These are phyloP conservation scores for Ahaetulla prasina DNA, from an alignment of 2,113 vertebrate genomes.

Conservation along the genomic window DNA sequence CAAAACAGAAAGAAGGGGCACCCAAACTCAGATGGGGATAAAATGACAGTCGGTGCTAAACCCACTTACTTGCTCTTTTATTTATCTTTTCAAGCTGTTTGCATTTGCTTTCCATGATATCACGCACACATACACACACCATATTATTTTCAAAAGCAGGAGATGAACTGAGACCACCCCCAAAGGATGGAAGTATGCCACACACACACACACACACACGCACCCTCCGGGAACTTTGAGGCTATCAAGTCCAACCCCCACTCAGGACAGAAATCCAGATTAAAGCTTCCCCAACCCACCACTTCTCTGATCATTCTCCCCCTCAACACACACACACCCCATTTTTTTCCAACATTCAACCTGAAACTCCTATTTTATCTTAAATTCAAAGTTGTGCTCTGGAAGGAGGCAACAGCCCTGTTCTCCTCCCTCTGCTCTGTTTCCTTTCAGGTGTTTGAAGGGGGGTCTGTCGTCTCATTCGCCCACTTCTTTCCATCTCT, in stretches of 20 bases:
- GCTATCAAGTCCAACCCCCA: background rate
- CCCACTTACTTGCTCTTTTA: background rate
- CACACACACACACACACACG: no score
- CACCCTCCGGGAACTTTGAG: background rate
- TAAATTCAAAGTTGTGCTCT: background rate
- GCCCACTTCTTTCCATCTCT: background rate
- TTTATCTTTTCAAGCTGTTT: background rate
- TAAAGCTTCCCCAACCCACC: background rate
- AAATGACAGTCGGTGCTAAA: background rate
- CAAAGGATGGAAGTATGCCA: background rate
- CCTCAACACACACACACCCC: no score
- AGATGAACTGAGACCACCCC: background rate
- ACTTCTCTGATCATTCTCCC: background rate
- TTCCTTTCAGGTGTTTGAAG: background rate
- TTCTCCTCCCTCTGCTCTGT: no score
- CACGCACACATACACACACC: no score
- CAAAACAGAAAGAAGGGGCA: background rate
- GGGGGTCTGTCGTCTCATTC: background rate
- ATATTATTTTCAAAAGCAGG: background rate
- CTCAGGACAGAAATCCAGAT: background rate
- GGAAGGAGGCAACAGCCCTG: background rate
- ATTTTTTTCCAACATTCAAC: background rate
- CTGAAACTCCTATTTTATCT: background rate
- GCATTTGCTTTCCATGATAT: background rate
- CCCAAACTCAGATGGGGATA: background rate